phyloP scores from a whole-genome alignment of 2,113 vertebrate species.

The Ceyx cyanopectus region DNA sequence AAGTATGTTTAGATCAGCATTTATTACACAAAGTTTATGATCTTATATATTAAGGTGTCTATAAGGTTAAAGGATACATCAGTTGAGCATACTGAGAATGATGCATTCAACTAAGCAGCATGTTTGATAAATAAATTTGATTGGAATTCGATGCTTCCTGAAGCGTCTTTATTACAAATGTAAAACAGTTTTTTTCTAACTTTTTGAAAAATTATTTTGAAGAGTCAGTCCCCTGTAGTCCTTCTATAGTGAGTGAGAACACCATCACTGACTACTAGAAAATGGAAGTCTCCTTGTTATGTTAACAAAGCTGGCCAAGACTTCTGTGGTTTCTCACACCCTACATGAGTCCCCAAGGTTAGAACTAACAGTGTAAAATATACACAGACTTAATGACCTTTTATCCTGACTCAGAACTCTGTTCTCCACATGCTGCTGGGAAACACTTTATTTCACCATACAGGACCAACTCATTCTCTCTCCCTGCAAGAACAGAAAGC shows the following conservation, averaged over 20 bases:
- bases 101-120: neutral
- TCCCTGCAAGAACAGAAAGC: neutral
- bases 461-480: neutral
- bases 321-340: neutral
- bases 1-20: neutral
- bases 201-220: neutral
- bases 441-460: conserved; percentile 5
- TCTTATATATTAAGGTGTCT: neutral
- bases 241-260: neutral
- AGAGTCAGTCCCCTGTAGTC: neutral
- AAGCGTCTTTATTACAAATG: neutral
- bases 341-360: neutral
- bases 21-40: neutral
- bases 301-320: neutral
- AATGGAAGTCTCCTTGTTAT: neutral
- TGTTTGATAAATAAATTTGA: neutral
- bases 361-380: neutral
- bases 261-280: neutral
- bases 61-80: neutral
- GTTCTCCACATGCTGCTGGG: neutral
- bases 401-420: neutral
- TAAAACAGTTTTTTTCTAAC: neutral
- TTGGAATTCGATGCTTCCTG: neutral
- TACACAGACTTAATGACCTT: neutral
- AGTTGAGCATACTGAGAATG: neutral